These are phyloP conservation scores for Orbicella faveolata DNA, from an alignment of 64 coral and sea anemone genomes.

Conservation along the genomic window DNA sequence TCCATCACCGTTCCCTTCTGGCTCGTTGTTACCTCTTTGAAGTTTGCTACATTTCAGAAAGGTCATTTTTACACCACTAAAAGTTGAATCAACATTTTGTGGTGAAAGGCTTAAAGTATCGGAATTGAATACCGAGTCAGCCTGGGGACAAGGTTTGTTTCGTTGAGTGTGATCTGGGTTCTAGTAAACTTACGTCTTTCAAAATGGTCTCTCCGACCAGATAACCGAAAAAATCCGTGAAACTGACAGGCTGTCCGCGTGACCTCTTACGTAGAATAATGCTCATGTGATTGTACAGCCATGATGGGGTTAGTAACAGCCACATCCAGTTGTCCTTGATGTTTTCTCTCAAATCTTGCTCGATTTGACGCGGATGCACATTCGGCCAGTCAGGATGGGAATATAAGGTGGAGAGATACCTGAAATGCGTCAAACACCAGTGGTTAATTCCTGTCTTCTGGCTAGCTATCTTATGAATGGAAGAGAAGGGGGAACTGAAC, in stretches of 20 bases:
- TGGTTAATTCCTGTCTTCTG: neutral
- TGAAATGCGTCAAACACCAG: neutral
- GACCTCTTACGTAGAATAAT: conserved; percentile 43
- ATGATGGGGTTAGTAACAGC: conserved; percentile 50
- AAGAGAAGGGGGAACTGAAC: no score
- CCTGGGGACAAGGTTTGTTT: neutral
- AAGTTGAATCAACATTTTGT: neutral
- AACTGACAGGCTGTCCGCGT: conserved; percentile 67
- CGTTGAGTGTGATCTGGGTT: neutral
- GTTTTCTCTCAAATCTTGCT: conserved; percentile 29
- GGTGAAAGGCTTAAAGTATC: no score
- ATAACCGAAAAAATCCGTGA: conserved; percentile 76
- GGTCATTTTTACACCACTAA: no score
- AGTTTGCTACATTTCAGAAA: no score
- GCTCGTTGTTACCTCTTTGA: no score
- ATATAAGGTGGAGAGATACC: conserved; percentile 82
- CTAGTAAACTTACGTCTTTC: conserved; percentile 46
- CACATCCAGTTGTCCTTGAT: conserved; percentile 66
- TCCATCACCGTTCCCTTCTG: no score
- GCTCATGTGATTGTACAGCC: conserved; percentile 51
- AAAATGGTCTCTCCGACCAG: conserved; percentile 68
- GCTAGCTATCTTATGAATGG: no score
- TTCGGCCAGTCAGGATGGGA: conserved; percentile 74
- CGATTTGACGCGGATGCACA: neutral
- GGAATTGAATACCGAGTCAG: neutral